Evolutionary conservation across 2,113 vertebrate species (phyloP).

Genomic region (Setophaga kirtlandii): DNA sequence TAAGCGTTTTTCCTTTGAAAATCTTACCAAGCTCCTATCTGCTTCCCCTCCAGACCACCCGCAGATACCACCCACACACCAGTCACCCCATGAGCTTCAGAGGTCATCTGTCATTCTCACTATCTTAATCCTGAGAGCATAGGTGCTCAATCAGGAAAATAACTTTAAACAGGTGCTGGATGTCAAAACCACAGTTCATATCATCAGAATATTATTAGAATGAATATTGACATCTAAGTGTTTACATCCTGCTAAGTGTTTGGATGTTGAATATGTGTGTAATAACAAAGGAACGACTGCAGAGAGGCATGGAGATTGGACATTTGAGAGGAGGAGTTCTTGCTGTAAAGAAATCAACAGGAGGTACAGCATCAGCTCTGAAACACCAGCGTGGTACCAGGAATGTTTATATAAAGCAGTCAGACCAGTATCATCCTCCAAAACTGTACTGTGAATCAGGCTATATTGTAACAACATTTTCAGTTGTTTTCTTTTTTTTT

Average conservation of each 20-base stretch:
- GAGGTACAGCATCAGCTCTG: background rate
- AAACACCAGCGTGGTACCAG: background rate
- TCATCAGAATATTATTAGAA: background rate
- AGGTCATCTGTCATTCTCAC: background rate
- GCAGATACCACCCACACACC: background rate
- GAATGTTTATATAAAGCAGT: background rate
- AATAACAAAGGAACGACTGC: background rate
- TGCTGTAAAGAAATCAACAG: background rate
- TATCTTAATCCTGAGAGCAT: background rate
- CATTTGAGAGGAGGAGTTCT: background rate
- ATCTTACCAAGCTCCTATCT: background rate
- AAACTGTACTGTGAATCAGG: background rate
- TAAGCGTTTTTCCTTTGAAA: constrained; percentile 28
- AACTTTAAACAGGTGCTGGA: background rate
- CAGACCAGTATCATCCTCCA: background rate
- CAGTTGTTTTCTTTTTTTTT: background rate
- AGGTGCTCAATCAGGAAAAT: background rate
- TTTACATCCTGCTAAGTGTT: background rate
- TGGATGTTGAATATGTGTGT: background rate
- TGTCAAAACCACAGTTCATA: background rate
- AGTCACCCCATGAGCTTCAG: background rate
- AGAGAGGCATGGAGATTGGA: background rate
- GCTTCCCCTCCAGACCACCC: constrained; percentile 3
- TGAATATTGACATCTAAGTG: background rate
- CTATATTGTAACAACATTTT: background rate